Percentiles rank a stretch among this genome's conserved stretches.
phyloP scores from a whole-genome alignment of 1,140 invertebrate species.

The Drosophila baimaii region DNA sequence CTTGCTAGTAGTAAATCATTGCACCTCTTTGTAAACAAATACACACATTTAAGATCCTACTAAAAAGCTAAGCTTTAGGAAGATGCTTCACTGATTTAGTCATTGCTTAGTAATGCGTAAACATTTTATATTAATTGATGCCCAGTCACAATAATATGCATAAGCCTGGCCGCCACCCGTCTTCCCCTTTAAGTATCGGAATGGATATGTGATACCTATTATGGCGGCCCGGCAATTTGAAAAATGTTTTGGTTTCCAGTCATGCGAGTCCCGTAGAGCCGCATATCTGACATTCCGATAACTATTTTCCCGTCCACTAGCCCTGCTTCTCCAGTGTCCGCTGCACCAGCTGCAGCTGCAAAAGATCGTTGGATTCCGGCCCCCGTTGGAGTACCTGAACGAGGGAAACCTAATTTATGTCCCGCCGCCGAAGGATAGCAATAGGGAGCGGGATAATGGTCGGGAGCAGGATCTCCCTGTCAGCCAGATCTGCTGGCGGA shows the following conservation, averaged over 20 bases:
- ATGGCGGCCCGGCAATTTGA: conserved; percentile 46
- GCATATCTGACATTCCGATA: conserved; percentile 30
- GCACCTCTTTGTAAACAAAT: background rate
- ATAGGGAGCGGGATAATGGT: background rate
- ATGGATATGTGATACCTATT: conserved; percentile 48
- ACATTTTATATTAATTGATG: conserved; percentile 59
- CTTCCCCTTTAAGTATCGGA: conserved; percentile 28
- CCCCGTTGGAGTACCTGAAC: conserved; percentile 67
- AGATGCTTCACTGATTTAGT: conserved; percentile 45
- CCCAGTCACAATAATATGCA: conserved; percentile 19
- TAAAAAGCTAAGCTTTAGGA: background rate
- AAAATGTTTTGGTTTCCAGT: conserved; percentile 61
- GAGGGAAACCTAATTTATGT: conserved; percentile 69
- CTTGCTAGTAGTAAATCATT: background rate
- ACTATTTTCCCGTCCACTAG: conserved; percentile 30
- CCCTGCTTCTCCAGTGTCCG: conserved; percentile 80
- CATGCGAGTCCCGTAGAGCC: conserved; percentile 47
- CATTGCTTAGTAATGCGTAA: conserved; percentile 63
- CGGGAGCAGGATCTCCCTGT: conserved; percentile 84
- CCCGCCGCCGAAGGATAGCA: conserved; percentile 61
- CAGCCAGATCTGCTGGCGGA: conserved; percentile 84
- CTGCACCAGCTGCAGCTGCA: conserved; percentile 81
- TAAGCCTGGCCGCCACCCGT: conserved; percentile 12
- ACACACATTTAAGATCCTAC: background rate
- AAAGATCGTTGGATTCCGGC: conserved; percentile 83